Evolutionary conservation across 92 coral and sea anemone genomes (phyloP), one percentile per base, ranked within the genome.

Genomic region (Pocillopora meandrina): DNA sequence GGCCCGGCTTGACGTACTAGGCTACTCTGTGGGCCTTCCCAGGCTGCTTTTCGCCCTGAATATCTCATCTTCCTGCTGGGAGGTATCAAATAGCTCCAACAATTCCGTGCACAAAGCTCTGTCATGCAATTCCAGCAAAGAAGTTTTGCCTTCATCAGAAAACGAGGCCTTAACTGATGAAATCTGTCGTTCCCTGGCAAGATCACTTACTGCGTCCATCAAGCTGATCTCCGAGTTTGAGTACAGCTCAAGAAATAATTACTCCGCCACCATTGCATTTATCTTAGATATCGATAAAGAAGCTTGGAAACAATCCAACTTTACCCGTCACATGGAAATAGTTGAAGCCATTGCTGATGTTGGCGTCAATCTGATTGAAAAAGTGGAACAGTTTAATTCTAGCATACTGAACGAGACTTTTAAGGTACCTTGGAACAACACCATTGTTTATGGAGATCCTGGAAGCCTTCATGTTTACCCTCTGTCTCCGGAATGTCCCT

Each of bases 1-100:
- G 66, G 92, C 89, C 61, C 86, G 77, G 76, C 84, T 91, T 19
- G 86, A 90, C 71, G 90, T 91, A 5, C 82, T 89, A 12, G 83
- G 78, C 63, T 74, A 76, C 80, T 76, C 86, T 61, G 74, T 88
- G 14, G 95, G 92, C 52, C 83, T 85, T 18, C 95, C 95, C 76
- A 71, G 90, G 61, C 42, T 91, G 19, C 57, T 78, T 21, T 65
- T 89, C 21, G 77, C 85, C 36, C 31, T 92, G 35, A 85, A 89
- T 71, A 59, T 92, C 63, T 78, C 92, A 16, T 60, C 72, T 61
- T 33, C 14, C 21, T 74, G 65, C 56, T 52, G 56, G 31, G 12
- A 8, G 20, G 36, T 61, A 42, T 42, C 61, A 13, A 62, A 75
- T 23, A 12, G 26, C 9, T 72, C n/a, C 69, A 21, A 52, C 59